These are phyloP conservation scores for Lerista edwardsae DNA, from an alignment of 2,797 vertebrate species.

Conservation along the genomic window DNA sequence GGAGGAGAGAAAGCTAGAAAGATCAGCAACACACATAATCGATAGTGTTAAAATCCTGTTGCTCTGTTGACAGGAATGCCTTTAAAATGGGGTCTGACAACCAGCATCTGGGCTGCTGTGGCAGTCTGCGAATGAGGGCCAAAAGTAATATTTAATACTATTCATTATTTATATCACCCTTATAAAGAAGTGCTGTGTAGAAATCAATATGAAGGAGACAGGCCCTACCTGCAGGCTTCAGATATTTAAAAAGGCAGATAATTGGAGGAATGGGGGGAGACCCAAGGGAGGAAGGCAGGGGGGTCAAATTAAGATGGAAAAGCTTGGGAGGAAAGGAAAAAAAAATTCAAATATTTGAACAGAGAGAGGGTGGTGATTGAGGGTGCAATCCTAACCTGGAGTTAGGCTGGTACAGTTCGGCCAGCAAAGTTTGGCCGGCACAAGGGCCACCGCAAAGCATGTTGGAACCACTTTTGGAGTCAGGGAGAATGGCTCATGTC, in stretches of 20 bases:
- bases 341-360: no score
- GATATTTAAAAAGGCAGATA: neutral
- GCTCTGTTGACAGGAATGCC: neutral
- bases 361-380: no score
- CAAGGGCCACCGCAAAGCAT: no score
- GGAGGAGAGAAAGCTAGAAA: conserved; percentile 39
- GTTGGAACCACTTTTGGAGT: no score
- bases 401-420: no score
- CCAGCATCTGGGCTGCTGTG: neutral
- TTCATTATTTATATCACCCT: neutral
- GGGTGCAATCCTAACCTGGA: no score
- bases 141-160: neutral
- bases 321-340: neutral
- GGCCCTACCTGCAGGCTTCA: neutral
- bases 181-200: neutral
- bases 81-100: neutral
- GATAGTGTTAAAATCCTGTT: neutral
- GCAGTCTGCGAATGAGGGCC: neutral
- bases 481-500: no score
- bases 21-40: conserved; percentile 42
- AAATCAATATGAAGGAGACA: neutral
- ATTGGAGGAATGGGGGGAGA: no score
- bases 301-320: neutral
- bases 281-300: neutral
- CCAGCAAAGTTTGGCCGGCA: no score